Evolutionary conservation across 2,888 invertebrate genomes (phyloP).

Genomic region (Cryptophagus acutangulus): DNA sequence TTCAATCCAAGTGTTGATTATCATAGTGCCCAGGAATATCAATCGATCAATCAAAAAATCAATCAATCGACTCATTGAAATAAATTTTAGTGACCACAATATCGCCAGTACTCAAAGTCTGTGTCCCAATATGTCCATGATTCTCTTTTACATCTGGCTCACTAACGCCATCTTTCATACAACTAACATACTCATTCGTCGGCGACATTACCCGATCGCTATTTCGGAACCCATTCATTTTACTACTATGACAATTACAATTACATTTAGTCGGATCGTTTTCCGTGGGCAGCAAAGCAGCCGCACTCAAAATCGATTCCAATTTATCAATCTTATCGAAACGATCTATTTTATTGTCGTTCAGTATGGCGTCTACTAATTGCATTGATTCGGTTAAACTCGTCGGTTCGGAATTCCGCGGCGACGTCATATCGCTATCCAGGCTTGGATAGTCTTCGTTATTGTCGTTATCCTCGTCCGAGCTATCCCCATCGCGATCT

Average conservation of each 20-base stretch:
- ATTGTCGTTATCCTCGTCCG: conserved; percentile 71
- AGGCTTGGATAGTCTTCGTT: conserved; percentile 72
- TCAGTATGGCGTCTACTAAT: conserved; percentile 78
- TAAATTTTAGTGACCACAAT: conserved; percentile 84
- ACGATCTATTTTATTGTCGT: conserved; percentile 77
- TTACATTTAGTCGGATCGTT: conserved; percentile 46
- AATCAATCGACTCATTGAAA: conserved; percentile 42
- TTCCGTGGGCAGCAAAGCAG: conserved; percentile 61
- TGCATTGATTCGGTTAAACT: conserved; percentile 87
- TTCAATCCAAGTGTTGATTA: neutral
- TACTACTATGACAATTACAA: conserved; percentile 53
- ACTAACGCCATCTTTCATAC: conserved; percentile 32
- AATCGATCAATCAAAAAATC: conserved; percentile 3
- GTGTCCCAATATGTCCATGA: conserved; percentile 61
- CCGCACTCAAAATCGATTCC: conserved; percentile 78
- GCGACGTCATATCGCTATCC: conserved; percentile 71
- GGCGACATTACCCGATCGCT: conserved; percentile 41
- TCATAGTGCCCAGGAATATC: no score
- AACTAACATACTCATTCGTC: conserved; percentile 37
- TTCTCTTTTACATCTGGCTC: conserved; percentile 49
- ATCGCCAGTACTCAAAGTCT: conserved; percentile 87
- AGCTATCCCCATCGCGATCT: conserved; percentile 63
- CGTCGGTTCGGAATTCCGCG: conserved; percentile 72
- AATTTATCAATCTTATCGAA: conserved; percentile 81
- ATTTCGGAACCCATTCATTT: conserved; percentile 31